A percentile compares a stretch with the other conserved stretches of the same genome.
These are phyloP conservation scores for Chironomus tepperi DNA, from an alignment of 1,140 invertebrate genomes.

Conservation along the genomic window DNA sequence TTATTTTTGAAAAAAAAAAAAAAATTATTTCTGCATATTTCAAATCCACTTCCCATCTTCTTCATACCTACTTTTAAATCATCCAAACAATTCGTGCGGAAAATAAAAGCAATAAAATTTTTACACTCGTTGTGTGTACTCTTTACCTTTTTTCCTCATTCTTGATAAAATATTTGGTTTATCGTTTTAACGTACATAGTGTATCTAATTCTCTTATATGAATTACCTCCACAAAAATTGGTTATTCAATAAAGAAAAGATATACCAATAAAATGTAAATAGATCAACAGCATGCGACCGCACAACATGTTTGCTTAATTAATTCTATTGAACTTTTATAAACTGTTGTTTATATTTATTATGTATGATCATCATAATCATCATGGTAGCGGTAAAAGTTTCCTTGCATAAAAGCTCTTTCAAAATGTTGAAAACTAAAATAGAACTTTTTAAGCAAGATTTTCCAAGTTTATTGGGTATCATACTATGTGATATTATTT, in stretches of 20 bases:
- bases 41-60: too few relatives aligned
- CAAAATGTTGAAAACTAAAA: not conserved
- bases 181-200: not conserved
- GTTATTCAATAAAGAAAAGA: not conserved
- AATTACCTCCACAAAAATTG: too few relatives aligned
- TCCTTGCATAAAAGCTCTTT: not conserved
- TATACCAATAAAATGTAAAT: slow-evolving; percentile 18
- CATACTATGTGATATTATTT: too few relatives aligned
- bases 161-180: too few relatives aligned
- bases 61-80: too few relatives aligned
- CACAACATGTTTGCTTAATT: not conserved
- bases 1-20: too few relatives aligned
- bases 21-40: too few relatives aligned
- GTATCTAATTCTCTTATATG: not conserved
- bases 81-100: not conserved
- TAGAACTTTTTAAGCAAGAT: too few relatives aligned
- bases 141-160: too few relatives aligned
- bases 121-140: too few relatives aligned
- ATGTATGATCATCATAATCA: not conserved
- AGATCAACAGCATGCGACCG: not conserved
- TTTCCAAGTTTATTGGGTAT: too few relatives aligned
- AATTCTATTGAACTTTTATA: slow-evolving; percentile 16
- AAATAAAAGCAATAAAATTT: not conserved
- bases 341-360: not conserved
- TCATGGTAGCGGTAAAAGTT: not conserved